Base-by-base conservation (phyloP, 2,797 vertebrate species). In the Linurgus olivaceus region DNA sequence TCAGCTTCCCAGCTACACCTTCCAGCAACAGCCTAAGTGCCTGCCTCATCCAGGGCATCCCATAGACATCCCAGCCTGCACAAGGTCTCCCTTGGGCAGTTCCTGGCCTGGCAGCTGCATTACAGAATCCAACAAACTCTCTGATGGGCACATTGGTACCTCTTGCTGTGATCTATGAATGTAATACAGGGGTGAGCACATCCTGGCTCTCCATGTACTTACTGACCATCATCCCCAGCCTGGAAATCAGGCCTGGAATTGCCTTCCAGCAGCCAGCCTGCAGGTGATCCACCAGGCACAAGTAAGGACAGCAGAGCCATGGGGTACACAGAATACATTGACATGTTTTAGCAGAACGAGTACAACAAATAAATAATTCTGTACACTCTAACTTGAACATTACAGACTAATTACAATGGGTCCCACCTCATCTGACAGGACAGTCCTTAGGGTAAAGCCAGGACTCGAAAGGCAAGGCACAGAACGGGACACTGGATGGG, bases 341-440 rank as follows among this genome's bases (percentile, higher is more conserved):
- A 96, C 93, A 91, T 81, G 73, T 94, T 90, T 96, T 72, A 95
- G 76, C 78, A 88, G 78, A 97, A 71, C 0, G 96, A 97, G 88
- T 98, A 98, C 94, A 98, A 94, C 96, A 98, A 98, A 98, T 98
- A 98, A 98, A 98, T 98, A 98, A 96, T 62, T 96, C 97, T 97
- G 95, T 97, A 98, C 97, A 97, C 90, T 97, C 88, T 96, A 82
- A 91, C 76, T 17, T 44, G 76, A 75, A 97, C 10, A 47, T 94
- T 96, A 96, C 88, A 94, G 74, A 86, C 78, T 96, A 96, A 97
- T 92, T 92, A 90, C 95, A 96, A 92, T 21, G 66, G 63, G 74
- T 77, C 77, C n/a, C 48, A 81, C 73, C 68, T 88, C 86, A 20
- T 26, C 68, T 55, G 21, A 35, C 13, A 31, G 31, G 40, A 83